Base-by-base conservation (phyloP, 2,888 invertebrate genomes). In the Galeruca laticollis region DNA sequence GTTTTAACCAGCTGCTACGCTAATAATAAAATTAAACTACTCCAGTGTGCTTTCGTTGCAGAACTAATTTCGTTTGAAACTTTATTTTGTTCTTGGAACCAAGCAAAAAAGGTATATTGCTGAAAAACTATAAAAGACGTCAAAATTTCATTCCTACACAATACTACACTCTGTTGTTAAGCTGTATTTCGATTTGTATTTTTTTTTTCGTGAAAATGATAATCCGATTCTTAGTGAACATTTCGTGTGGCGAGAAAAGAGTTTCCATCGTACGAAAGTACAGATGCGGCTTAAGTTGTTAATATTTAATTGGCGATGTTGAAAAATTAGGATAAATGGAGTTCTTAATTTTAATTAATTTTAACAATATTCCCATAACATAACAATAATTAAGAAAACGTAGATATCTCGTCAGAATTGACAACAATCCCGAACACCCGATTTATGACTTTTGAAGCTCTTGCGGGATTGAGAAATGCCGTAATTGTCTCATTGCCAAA, bases 171-270 rank as follows among this genome's bases (percentile, higher is more conserved):
- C 57, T 57, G 57, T 65, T 65, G 64, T 59, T 37, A 18, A 65
- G 65, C 59, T 35, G 20, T 51, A 33, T 66, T 66, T 65, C 51
- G 20, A 66, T 49, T 66, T 51, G 35, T n/a, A 21, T 33, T 49
- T 49, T 59, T 59, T 65, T 37, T 37, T 43, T 52, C 33, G 54
- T 59, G 21, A 40, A 60, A 51, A 66, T 66, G 40, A 66, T 66
- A 66, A 60, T 66, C 59, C 59, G 51, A 66, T 66, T 66, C 66
- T 66, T 59, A 59, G 66, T 66, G 51, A 52, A 52, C 35, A 37
- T 51, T 66, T 66, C 18, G 59, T 35, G 10, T 59, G 59, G 66
- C 59, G 59, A 51, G 51, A 60, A 66, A 59, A 60, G 60, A 51
- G 40, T 59, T 66, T 66, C 35, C n/a, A 47, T 21, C 10, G 18